Evolutionary conservation across 1,140 invertebrate genomes (phyloP), one percentile per base, ranked within the genome.

Genomic region (Thaumetopoea pityocampa): DNA sequence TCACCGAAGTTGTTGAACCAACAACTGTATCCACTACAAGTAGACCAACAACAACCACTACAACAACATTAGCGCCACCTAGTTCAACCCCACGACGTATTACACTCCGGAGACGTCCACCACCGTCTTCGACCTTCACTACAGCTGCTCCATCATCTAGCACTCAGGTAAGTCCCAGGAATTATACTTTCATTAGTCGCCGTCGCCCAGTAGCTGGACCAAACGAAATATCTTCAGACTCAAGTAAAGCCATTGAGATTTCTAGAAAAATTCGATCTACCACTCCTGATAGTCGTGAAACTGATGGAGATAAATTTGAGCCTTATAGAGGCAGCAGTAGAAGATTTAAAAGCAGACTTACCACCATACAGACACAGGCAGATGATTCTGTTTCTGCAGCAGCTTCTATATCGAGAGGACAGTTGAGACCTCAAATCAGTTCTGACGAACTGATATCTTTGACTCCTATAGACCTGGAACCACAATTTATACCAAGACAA

Each of bases 151-250:
- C 76, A 16, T 58, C 69, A 2, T 69, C 76, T 32, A 69, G 74
- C 46, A 70, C 72, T 42, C 78, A 86, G 85, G 85, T 86, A 67
- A 87, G 85, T 86, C 70, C 67, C 71, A 85, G 78, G 77, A 85
- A 79, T 69, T 86, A 85, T 71, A 61, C 71, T 69, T 84, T 79
- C 47, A 56, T 84, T 43, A 74, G 71, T 24, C 78, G 82, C 36
- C 79, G 81, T 36, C 72, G 73, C 32, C 73, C 79, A 23, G 33
- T 85, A 40, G 57, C 79, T 22, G 72, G 69, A 49, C 70, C 76
- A 24, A 85, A 88, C 59, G 64, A 86, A 60, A 76, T 84, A 60
- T 59, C 65, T 34, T 57, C 62, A 38, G 79, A 83, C 44, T 69
- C 73, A 40, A 65, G 62, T 29, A 72, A 78, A 50, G 54, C 55